Evolutionary conservation across 2,797 vertebrate species (phyloP), one percentile per base, ranked within the genome.

Genomic region (Crax fasciolata): DNA sequence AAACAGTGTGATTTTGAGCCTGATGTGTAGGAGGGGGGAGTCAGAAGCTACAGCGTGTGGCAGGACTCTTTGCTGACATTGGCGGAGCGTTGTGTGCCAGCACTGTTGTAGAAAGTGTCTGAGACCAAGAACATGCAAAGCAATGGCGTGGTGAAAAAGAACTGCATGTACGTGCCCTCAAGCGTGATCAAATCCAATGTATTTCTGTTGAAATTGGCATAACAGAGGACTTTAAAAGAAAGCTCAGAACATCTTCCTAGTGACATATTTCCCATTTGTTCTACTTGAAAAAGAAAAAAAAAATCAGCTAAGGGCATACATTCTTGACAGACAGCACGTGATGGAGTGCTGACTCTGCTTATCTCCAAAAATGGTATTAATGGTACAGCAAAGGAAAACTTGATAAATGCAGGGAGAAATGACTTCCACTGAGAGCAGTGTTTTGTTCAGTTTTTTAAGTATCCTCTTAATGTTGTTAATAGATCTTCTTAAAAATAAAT

Each of bases 401-500:
- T 19, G 70, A 82, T 79, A 93, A 94, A 89, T 32, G 66, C 63
- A 91, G 86, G 79, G 57, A 54, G 75, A 74, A 93, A 87, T 80
- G 66, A 19, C 61, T 93, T 87, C 59, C 67, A 91, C 38, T 7
- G 61, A 89, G 39, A 76, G 51, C 55, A 38, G 46, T 70, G 63
- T 68, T 95, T 92, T 94, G 49, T 87, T 93, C 70, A 87, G 39
- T 4, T 87, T 89, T 88, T 68, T 43, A 93, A 84, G 57, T 61
- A 83, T 67, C 55, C 30, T 93, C 91, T 74, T 58, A 90, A 94
- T 71, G 55, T 78, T 94, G 65, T 78, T 93, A 96, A 92, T 92
- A 89, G 81, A 90, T 89, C 48, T 85, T 90, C 43, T 80, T 66
- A 86, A 95, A 95, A 91, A 93, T 74, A 85, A 93, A 93, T 93